Base-by-base conservation (phyloP, 2,888 invertebrate species). In the Schrankia costaestrigalis region DNA sequence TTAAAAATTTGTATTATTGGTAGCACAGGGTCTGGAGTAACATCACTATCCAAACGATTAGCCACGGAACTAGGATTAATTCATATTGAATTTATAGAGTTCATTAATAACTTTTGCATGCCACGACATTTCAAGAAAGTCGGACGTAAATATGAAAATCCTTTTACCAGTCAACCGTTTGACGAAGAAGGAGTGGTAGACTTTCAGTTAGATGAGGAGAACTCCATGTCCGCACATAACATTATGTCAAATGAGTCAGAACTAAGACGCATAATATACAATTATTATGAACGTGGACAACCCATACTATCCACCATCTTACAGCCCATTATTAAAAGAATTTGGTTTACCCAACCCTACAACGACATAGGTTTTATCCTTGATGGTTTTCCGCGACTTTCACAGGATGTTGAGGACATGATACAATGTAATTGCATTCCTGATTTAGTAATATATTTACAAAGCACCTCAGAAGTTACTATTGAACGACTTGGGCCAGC, bases 361-460 rank as follows among this genome's bases (percentile, higher is more conserved):
- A 69, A 64, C 11, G 55, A 63, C 3, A 72, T 68, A 10, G 91
- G 92, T 3, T 80, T 92, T 59, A 77, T 92, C 22, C 62, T 93
- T 21, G 91, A 92, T 63, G 91, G 90, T 31, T 92, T 90, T 72
- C 93, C 93, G 5, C 89, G 81, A 63, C 66, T 89, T 37, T 64
- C 83, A 3, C 69, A 73, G 28, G 92, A 92, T 63, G 62, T 90
- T 2, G 81, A 90, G 44, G 78, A 85, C 21, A 90, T 91, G 83
- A 38, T 79, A 3, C 56, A 79, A 12, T 69, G 77, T 48, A 85
- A 69, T 56, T 78, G 86, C 18, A 81, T 92, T 30, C 92, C 93
- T 1, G 91, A 92, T 64, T 52, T 91, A 32, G 63, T 92, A 5
- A 67, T 92, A 24, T 84, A 89, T 62, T 58, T 91, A 41, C 73